phyloP scores from a whole-genome alignment of 2,113 vertebrate species.

The Numenius arquata region DNA sequence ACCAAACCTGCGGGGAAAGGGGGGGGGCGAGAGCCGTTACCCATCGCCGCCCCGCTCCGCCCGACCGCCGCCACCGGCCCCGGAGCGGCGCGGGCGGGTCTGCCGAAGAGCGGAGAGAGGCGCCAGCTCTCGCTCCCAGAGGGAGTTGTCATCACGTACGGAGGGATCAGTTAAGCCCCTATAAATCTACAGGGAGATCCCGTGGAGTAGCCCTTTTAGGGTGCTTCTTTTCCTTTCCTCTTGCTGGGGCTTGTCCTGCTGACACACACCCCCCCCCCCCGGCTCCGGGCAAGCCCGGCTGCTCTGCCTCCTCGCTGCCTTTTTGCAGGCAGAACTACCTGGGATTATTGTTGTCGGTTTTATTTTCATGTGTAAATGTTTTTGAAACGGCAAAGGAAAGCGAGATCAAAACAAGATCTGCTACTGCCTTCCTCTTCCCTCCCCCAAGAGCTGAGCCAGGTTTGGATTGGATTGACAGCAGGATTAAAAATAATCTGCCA shows the following conservation, averaged over 20 bases:
- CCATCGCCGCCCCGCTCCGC: background rate
- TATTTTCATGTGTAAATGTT: background rate
- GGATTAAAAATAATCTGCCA: constrained; percentile 1
- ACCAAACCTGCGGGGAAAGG: constrained; percentile 87
- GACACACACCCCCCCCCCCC: background rate
- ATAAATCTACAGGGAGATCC: background rate
- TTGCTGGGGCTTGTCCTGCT: background rate
- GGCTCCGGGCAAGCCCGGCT: background rate
- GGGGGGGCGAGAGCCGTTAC: background rate
- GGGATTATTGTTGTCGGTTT: background rate
- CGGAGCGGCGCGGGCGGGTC: background rate
- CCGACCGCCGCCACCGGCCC: background rate
- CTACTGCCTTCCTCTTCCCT: background rate
- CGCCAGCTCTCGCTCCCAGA: background rate
- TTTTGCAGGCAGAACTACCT: background rate
- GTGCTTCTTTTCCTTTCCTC: background rate
- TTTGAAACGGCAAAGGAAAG: background rate
- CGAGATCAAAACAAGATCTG: background rate
- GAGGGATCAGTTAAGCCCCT: background rate
- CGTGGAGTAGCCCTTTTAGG: background rate
- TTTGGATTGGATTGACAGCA: background rate
- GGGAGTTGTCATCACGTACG: background rate
- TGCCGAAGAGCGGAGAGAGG: background rate
- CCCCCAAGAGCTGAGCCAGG: background rate
- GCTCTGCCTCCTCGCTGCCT: background rate